Base-by-base conservation (phyloP, 2,113 vertebrate genomes). In the Urocitellus parryii region DNA sequence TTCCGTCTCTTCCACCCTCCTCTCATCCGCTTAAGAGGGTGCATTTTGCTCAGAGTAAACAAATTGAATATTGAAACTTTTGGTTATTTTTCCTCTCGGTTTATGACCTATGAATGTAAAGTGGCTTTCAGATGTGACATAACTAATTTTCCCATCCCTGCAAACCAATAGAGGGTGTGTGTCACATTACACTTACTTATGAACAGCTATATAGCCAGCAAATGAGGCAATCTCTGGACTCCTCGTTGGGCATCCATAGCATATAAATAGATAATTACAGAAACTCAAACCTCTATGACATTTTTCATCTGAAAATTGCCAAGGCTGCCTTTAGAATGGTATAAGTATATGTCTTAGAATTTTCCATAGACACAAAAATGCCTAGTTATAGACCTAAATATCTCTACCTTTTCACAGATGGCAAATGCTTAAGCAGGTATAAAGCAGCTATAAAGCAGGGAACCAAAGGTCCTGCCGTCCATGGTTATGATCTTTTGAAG, bases 101-200 rank as follows among this genome's bases (percentile, higher is more conserved):
- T 97, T 96, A 97, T 96, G 97, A 96, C 97, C 97, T 97, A 77
- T 97, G 98, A 92, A 97, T 97, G 97, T 79, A 97, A 98, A 98
- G 95, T 94, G 90, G 96, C 90, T 97, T 97, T 97, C 88, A 61
- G 84, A 97, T 85, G 95, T 97, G 96, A 98, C 98, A 97, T 95
- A 96, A 97, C 97, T 97, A 96, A 97, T 97, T 97, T 94, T 67
- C 80, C 89, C 32, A 86, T 88, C 87, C 90, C 84, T 73, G 10
- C 56, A 92, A 93, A 88, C 95, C 96, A 88, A 96, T 88, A 68
- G 3, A 72, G 96, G 37, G 80, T 77, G 58, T 73, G 87, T 97
- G 95, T 96, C 96, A 94, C 84, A 92, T 97, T 91, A 95, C 73
- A 67, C 92, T 96, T 96, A 96, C 96, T 97, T 96, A 96, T 83